Percentiles rank a stretch among this genome's conserved stretches.
Evolutionary conservation across 2,797 vertebrate species (phyloP).

Genomic region (Artibeus jamaicensis): DNA sequence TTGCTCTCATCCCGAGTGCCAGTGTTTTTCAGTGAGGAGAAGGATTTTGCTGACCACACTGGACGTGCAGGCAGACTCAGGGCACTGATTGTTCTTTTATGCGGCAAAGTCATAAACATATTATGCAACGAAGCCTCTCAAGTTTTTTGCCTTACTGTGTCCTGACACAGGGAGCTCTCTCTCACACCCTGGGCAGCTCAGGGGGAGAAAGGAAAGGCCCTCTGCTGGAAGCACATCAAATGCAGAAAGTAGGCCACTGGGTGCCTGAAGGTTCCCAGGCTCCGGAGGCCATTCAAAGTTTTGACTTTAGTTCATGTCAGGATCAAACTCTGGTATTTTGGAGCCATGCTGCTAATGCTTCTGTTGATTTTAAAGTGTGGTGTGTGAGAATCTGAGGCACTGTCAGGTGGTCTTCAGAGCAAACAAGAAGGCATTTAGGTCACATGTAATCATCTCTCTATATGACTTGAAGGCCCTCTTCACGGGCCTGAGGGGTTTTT

Average conservation of each 20-base stretch:
- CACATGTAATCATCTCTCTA: neutral
- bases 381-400: neutral
- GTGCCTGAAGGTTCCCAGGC: neutral
- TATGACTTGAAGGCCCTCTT: neutral
- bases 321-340: neutral
- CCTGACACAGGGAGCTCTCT: neutral
- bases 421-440: neutral
- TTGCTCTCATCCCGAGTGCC: neutral
- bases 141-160: slow-evolving; percentile 1
- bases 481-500: neutral
- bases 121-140: slow-evolving; percentile 55
- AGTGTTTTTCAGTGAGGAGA: neutral
- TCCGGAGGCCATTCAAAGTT: neutral
- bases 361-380: neutral
- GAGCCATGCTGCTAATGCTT: neutral
- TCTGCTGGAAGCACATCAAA: slow-evolving; percentile 33
- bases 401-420: neutral
- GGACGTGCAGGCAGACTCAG: neutral
- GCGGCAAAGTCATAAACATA: slow-evolving; percentile 50
- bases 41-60: slow-evolving; percentile 9
- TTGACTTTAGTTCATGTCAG: neutral
- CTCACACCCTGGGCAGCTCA: slow-evolving; percentile 12
- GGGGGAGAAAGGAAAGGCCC: neutral
- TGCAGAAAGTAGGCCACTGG: slow-evolving; percentile 47
- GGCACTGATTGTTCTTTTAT: slow-evolving; percentile 56